phyloP scores from a whole-genome alignment of 2,888 invertebrate species.

The Carcina quercana region DNA sequence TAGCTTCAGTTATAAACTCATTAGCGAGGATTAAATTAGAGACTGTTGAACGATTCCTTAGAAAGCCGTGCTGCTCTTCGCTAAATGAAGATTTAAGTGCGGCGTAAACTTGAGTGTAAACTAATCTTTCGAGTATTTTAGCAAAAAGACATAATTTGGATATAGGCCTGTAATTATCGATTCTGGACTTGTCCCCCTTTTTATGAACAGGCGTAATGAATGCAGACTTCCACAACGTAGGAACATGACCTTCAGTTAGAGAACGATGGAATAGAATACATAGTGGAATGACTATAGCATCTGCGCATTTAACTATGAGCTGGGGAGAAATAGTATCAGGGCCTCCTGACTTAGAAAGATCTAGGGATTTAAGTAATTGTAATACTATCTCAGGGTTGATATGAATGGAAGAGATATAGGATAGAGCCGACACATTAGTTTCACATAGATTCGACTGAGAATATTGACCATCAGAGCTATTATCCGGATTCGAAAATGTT shows the following conservation, averaged over 20 bases:
- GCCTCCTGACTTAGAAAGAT: not conserved
- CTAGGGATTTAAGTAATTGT: conserved; percentile 1
- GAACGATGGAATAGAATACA: not conserved
- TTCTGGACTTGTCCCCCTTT: not conserved
- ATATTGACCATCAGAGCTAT: too few relatives aligned
- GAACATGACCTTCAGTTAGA: not conserved
- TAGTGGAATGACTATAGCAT: not conserved
- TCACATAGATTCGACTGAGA: not conserved
- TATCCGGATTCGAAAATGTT: not conserved
- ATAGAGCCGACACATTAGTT: too few relatives aligned
- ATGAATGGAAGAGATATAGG: conserved; percentile 1
- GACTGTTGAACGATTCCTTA: too few relatives aligned
- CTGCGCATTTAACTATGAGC: conserved; percentile 2
- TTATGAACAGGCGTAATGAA: conserved; percentile 3
- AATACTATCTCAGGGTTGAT: not conserved
- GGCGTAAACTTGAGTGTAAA: too few relatives aligned
- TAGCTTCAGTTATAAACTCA: too few relatives aligned
- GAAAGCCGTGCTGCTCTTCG: too few relatives aligned
- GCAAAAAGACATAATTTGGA: conserved; percentile 6
- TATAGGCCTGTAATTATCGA: conserved; percentile 4
- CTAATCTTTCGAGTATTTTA: conserved; percentile 2
- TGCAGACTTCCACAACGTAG: conserved; percentile 3
- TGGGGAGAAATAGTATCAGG: conserved; percentile 1
- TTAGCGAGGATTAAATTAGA: too few relatives aligned
- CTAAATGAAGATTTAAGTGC: too few relatives aligned